Percentiles rank a stretch among this genome's conserved stretches.
Conservation (phyloP, 2,113 vertebrate genomes). For the Marmota flaviventris region DNA sequence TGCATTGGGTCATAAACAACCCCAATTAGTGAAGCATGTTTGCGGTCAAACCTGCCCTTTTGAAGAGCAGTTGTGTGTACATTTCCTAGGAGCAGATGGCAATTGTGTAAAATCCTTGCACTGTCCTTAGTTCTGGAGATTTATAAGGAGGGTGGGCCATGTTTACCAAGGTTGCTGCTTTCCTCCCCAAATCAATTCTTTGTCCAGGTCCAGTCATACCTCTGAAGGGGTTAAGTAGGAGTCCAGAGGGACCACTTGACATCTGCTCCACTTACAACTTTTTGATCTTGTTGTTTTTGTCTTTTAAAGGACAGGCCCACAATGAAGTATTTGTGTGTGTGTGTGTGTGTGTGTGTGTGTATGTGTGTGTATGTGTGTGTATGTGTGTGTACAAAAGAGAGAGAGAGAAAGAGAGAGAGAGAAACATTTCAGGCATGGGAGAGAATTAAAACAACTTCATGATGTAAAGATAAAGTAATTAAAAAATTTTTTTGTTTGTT, state of each 20-base stretch:
- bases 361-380: not conserved
- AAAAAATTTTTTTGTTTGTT: not conserved
- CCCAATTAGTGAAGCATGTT: slow-evolving; percentile 82
- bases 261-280: slow-evolving; percentile 89
- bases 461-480: slow-evolving; percentile 88
- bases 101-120: slow-evolving; percentile 63
- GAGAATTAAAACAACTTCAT: slow-evolving; percentile 86
- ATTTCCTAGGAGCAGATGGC: slow-evolving; percentile 73
- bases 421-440: not conserved
- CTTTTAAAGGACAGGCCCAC: slow-evolving; percentile 83
- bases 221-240: slow-evolving; percentile 89
- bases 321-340: slow-evolving; percentile 75
- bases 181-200: slow-evolving; percentile 84
- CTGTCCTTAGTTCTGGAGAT: slow-evolving; percentile 68
- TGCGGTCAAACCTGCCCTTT: slow-evolving; percentile 67
- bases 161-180: slow-evolving; percentile 78
- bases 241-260: slow-evolving; percentile 91
- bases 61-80: slow-evolving; percentile 76
- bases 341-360: slow-evolving; percentile 63
- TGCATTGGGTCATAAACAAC: slow-evolving; percentile 83
- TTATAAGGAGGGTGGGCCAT: slow-evolving; percentile 77
- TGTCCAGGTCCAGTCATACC: slow-evolving; percentile 84
- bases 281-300: slow-evolving; percentile 88
- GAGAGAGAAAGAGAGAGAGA: not conserved
- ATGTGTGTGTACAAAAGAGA: not conserved